These are phyloP conservation scores for Oreocharis arfaki DNA, from an alignment of 2,113 vertebrate species.

Conservation along the genomic window DNA sequence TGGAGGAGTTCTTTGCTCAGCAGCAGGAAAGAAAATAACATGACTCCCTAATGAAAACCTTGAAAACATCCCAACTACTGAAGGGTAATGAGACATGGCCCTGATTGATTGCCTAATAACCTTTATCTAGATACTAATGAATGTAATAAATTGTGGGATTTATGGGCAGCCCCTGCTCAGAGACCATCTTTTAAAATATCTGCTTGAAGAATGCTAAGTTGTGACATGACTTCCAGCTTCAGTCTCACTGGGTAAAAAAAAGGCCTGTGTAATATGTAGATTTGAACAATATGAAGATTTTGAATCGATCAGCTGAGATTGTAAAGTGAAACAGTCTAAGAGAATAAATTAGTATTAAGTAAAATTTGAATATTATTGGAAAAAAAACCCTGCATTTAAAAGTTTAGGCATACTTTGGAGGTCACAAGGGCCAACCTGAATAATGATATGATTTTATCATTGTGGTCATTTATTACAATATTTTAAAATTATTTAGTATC, in stretches of 20 bases:
- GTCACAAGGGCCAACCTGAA: background rate
- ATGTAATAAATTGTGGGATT: constrained; percentile 36
- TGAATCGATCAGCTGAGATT: background rate
- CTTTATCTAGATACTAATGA: constrained; percentile 51
- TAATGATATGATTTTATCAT: background rate
- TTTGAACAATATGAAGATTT: too few relatives aligned
- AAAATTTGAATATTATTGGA: background rate
- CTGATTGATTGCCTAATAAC: constrained; percentile 55
- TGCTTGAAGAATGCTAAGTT: background rate
- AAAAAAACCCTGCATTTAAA: background rate
- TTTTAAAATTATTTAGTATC: background rate
- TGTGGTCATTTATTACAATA: background rate
- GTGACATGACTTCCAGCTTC: background rate
- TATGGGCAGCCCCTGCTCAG: background rate
- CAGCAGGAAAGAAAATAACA: constrained; percentile 32
- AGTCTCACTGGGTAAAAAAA: background rate
- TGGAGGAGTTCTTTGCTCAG: constrained; percentile 39
- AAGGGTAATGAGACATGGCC: constrained; percentile 45
- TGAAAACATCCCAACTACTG: constrained; percentile 25
- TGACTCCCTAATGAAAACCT: constrained; percentile 28
- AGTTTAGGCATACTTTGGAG: background rate
- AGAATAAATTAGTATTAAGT: background rate
- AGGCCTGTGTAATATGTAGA: background rate
- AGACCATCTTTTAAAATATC: constrained; percentile 10
- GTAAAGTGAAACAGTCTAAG: background rate